Percentiles rank a stretch among this genome's conserved stretches.
phyloP scores from a whole-genome alignment of 2,113 vertebrate species.

The Colossoma macropomum region DNA sequence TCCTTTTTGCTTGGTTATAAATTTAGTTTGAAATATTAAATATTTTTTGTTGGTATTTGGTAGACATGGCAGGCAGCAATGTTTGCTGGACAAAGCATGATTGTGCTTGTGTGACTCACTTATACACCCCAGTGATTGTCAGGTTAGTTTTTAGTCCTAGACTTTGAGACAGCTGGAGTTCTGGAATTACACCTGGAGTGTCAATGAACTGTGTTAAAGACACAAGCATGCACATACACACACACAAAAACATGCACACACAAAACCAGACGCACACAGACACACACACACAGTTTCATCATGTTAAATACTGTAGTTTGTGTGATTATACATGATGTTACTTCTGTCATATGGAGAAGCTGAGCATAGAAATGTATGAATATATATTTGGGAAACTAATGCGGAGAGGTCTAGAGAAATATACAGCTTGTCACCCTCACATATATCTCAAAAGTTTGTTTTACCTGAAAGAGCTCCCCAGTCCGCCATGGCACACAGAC shows the following conservation, averaged over 20 bases:
- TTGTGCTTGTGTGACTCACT: constrained; percentile 66
- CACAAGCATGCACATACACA: not conserved
- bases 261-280: no score
- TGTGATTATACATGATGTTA: no score
- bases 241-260: not conserved
- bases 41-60: not conserved
- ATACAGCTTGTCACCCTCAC: no score
- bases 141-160: constrained; percentile 64
- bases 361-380: not conserved
- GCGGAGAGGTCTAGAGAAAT: not conserved
- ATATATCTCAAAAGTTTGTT: not conserved
- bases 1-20: not conserved
- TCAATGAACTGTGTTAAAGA: constrained; percentile 76
- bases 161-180: constrained; percentile 61
- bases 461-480: constrained; percentile 81
- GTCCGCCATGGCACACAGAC: constrained; percentile 80
- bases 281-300: not conserved
- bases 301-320: no score
- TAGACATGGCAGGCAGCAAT: not conserved
- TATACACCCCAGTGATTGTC: constrained; percentile 75
- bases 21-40: no score
- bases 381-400: not conserved
- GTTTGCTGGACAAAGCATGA: not conserved
- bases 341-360: not conserved
- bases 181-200: constrained; percentile 67